Evolutionary conservation across 2,888 invertebrate genomes (phyloP), one percentile per base, ranked within the genome.

Genomic region (Parnassius apollo): DNA sequence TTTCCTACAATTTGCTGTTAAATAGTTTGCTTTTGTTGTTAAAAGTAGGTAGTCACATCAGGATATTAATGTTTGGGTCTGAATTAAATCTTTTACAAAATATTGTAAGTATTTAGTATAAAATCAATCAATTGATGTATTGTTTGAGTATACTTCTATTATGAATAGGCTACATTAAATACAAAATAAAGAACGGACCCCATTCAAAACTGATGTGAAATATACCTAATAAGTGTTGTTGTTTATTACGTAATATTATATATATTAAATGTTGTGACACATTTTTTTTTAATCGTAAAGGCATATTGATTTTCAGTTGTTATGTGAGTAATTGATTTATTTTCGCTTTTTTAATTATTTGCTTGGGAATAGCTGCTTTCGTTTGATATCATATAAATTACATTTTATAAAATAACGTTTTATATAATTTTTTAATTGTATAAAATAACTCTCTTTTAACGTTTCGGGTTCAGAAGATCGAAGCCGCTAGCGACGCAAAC

Each of bases 381-480:
- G 35, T 35, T 35, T 35, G 7, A 35, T 35, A 7, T 35, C 7
- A 7, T 35, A 35, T 44, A 2, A 25, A 42, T 49, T 8, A 18
- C 7, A 13, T 12, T 7, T 18, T 46, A 18, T 22, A 25, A 2
- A 46, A 45, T 22, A 12, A n/a, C 42, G 1, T 11, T n/a, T n/a
- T n/a, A n/a, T n/a, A n/a, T n/a, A n/a, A n/a, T n/a, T n/a, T n/a
- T 45, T 18, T 46, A 59, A 22, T 12, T 58, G 45, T 8, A n/a
- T 13, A 13, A n/a, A 61, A 59, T 18, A 59, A 62, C 69, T 70
- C 42, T 72, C 60, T 78, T 70, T 80, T 75, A 70, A 74, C 70
- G 73, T 74, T 73, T 73, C 78, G 68, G 70, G 76, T 69, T 54
- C 76, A 77, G 71, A 68, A 69, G 10, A 75, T 75, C 2, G 65